Conservation (phyloP, 2,888 invertebrate genomes). For the Meghimatium bilineatum region DNA sequence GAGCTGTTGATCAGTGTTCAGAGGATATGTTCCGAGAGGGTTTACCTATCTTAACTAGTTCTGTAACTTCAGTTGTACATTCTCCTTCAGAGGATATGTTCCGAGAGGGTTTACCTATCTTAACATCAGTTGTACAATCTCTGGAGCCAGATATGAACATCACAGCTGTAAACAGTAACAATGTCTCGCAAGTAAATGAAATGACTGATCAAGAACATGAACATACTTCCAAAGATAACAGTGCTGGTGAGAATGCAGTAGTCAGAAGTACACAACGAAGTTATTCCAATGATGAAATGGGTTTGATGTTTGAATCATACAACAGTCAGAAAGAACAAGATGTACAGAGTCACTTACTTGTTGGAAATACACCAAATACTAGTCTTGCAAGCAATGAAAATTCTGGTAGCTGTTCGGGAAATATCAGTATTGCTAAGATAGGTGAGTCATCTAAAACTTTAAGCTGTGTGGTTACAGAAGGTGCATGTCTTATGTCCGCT, state of each 20-base stretch:
- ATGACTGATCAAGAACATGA: neutral
- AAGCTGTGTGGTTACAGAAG: neutral
- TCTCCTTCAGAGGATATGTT: neutral
- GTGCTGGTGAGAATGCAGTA: neutral
- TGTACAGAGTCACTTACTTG: neutral
- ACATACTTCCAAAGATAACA: neutral
- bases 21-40: neutral
- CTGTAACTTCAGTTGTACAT: neutral
- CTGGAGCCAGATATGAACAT: neutral
- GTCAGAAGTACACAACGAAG: neutral
- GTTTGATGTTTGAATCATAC: constrained; percentile 38
- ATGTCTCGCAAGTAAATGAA: neutral
- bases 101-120: neutral
- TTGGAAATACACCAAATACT: neutral
- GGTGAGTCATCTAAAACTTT: neutral
- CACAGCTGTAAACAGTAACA: neutral
- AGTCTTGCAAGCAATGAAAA: neutral
- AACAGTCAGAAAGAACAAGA: constrained; percentile 5
- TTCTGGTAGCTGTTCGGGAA: neutral
- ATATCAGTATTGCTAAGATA: neutral
- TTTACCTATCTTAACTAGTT: neutral
- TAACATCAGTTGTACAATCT: neutral
- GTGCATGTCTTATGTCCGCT: neutral
- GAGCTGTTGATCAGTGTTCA: constrained; percentile 13
- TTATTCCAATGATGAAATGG: constrained; percentile 46